Evolutionary conservation across 1,140 invertebrate species (phyloP), one percentile per base, ranked within the genome.

Genomic region (Helicorthomorpha holstii): DNA sequence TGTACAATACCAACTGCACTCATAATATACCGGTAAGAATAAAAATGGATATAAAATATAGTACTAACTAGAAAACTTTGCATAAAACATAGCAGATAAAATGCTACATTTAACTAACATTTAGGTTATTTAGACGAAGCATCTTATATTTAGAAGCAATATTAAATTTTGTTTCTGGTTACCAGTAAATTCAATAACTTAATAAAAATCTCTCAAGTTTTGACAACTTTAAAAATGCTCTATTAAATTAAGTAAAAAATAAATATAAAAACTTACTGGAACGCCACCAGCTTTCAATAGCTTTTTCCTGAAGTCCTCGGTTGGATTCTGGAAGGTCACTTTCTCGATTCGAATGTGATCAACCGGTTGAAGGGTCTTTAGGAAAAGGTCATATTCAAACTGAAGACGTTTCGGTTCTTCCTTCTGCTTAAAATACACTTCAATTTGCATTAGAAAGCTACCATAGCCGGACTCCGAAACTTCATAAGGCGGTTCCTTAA

Each of bases 401-500:
- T 74, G 69, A 29, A 93, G 81, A 62, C 82, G 89, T 62, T 87
- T 89, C 21, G 85, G 86, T 62, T 92, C 85, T 66, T 91, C 84
- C 64, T 87, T 86, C 64, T 85, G 93, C 56, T 82, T 85, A 57
- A 96, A 80, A 64, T 87, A 82, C 50, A 97, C 81, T 58, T 93
- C 85, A 60, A 97, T 91, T 1, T 83, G 83, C 46, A 96, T 71
- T 41, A 76, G 73, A 64, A 97, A 97, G 19, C 91, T 87, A 51
- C 89, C 92, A 76, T 96, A 96, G 1, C 93, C 93, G 4, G 85
- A 85, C 65, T 96, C 91, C 59, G 82, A 81, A 19, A 96, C 77
- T 46, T 74, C 68, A 71, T 88, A 97, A n/a, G 93, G 91, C 38
- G 90, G 87, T 51, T 90, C 83, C 63, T 89, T 92, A 1, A 87